Evolutionary conservation across 2,888 invertebrate genomes (phyloP), one percentile per base, ranked within the genome.

Genomic region (Ommatoiulus sabulosus): DNA sequence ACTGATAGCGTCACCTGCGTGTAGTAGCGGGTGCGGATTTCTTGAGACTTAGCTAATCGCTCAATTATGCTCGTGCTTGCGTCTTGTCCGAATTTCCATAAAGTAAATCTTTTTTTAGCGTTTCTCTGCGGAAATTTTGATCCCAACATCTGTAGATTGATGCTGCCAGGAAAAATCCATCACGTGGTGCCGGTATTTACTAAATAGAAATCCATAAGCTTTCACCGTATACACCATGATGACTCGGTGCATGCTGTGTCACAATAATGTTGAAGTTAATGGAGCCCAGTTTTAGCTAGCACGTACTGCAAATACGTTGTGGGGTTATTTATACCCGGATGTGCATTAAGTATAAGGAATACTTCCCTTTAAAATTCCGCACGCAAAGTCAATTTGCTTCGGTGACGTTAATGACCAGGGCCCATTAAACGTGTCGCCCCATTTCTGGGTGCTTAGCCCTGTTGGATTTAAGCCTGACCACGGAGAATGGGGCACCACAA

Each of bases 371-470:
- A 72, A 72, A 72, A 72, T 72, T 72, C 72, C 72, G 24, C 24
- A 72, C 72, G 72, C 72, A 72, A 72, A 72, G 72, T 72, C 72
- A 72, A 72, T 72, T 72, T 72, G 72, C 72, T 72, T 72, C n/a
- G 20, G 72, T 72, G 72, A 8, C 24, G 72, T 72, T 72, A 72
- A 72, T 72, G 72, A 72, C 72, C 72, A 72, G 72, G 72, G 72
- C 72, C 24, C 72, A 72, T 72, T 72, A 72, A 72, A 72, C n/a
- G 72, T 8, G 24, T 5, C 72, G 24, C 24, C 24, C 24, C 24
- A 24, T 72, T 72, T 72, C 57, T 24, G 24, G 72, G 20, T 72
- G 72, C 72, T 72, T n/a, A 72, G 72, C 72, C 72, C 24, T 72
- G 72, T 72, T 72, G 20, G 72, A 20, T 72, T n/a, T 24, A 6